Evolutionary conservation across 1,140 invertebrate species (phyloP).

Genomic region (Hylyphantes graminicola): DNA sequence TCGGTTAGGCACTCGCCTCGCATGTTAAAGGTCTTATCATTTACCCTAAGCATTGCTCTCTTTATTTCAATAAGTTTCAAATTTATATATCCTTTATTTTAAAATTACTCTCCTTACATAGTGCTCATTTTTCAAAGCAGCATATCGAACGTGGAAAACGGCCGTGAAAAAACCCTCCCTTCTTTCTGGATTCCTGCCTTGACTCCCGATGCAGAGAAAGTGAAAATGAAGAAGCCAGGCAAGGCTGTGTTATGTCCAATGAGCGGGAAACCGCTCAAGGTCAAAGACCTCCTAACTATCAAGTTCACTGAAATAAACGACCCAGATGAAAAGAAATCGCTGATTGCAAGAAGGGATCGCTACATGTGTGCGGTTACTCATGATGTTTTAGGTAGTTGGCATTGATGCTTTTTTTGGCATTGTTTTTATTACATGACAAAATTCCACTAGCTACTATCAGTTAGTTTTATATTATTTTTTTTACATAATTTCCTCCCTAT

Average conservation of each 20-base stretch:
- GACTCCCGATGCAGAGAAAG: slow-evolving; percentile 84
- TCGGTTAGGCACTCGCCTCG: no score
- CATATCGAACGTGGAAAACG: slow-evolving; percentile 81
- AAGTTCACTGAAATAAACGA: slow-evolving; percentile 91
- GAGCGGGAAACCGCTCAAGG: slow-evolving; percentile 86
- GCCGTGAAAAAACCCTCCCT: slow-evolving; percentile 80
- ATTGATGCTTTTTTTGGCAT: no score
- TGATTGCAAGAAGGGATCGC: slow-evolving; percentile 75
- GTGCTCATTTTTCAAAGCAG: slow-evolving; percentile 1
- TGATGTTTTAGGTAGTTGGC: slow-evolving; percentile 78
- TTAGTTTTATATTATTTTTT: no score
- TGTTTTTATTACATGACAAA: no score
- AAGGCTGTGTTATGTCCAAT: slow-evolving; percentile 93
- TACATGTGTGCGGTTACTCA: slow-evolving; percentile 98
- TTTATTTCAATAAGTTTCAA: no score
- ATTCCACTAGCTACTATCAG: no score
- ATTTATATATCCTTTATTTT: no score
- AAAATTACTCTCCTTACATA: no score
- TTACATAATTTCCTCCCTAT: no score
- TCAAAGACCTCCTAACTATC: slow-evolving; percentile 93
- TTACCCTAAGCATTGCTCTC: no score
- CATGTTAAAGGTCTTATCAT: no score
- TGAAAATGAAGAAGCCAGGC: slow-evolving; percentile 85
- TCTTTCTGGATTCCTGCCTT: slow-evolving; percentile 98
- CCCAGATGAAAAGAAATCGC: slow-evolving; percentile 75